Conservation (phyloP, 2,888 invertebrate genomes). For the Drosophila colorata region DNA sequence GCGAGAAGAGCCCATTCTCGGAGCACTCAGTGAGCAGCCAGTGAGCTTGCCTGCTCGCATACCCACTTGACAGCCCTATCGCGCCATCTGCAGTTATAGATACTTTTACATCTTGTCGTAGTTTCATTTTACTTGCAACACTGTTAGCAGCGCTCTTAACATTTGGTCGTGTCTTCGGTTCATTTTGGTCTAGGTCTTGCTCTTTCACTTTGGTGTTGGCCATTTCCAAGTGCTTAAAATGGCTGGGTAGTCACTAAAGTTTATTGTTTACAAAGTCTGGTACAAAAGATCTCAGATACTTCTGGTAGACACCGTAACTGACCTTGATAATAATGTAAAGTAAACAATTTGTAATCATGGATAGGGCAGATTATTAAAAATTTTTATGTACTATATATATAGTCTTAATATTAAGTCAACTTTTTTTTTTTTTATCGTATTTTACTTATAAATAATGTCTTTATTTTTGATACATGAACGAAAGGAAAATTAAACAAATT, state of each 20-base stretch:
- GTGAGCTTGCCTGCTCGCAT: slow-evolving; percentile 23
- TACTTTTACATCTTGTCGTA: slow-evolving; percentile 52
- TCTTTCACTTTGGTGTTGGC: slow-evolving; percentile 7
- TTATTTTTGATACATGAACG: too few species aligned
- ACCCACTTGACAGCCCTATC: slow-evolving; percentile 51
- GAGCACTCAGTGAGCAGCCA: slow-evolving; percentile 25
- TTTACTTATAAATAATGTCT: too few species aligned
- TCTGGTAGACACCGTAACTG: too few species aligned
- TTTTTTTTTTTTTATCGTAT: too few species aligned
- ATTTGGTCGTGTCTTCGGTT: slow-evolving; percentile 24
- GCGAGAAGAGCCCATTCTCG: slow-evolving; percentile 26
- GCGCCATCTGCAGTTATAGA: slow-evolving; percentile 61
- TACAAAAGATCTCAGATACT: too few species aligned
- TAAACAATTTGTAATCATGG: too few species aligned
- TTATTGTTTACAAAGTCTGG: not conserved
- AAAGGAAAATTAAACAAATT: too few species aligned
- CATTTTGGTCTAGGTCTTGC: slow-evolving; percentile 20
- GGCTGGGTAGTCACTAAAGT: slow-evolving; percentile 36
- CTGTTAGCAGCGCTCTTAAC: slow-evolving; percentile 22
- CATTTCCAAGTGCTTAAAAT: slow-evolving; percentile 17
- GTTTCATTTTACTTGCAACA: slow-evolving; percentile 56
- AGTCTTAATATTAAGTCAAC: too few species aligned
- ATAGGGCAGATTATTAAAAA: too few species aligned
- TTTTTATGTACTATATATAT: too few species aligned
- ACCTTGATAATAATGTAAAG: too few species aligned